Evolutionary conservation across 2,888 invertebrate species (phyloP).

Genomic region (Acrobasis consociella): DNA sequence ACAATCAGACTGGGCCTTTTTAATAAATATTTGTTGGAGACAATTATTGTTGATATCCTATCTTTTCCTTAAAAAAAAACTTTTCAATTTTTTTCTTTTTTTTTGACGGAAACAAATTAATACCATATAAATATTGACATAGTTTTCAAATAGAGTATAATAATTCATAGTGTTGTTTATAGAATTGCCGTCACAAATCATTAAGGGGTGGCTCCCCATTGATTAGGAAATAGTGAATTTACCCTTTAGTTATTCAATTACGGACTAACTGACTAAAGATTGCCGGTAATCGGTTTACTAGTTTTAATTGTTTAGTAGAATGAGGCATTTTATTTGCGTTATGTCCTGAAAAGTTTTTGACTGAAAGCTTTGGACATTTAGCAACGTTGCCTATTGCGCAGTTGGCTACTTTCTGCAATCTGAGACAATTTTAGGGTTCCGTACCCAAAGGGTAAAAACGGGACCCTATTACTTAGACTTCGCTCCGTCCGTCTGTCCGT

Average conservation of each 20-base stretch:
- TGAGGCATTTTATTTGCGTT: neutral
- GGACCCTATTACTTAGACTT: too few relatives aligned
- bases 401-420: too few relatives aligned
- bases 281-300: constrained; percentile 55
- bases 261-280: constrained; percentile 54
- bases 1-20: too few relatives aligned
- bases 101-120: neutral
- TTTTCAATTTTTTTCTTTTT: too few relatives aligned
- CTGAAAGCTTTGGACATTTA: too few relatives aligned
- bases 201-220: constrained; percentile 54
- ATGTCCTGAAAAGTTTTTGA: neutral
- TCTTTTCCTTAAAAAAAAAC: too few relatives aligned
- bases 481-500: too few relatives aligned
- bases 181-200: constrained; percentile 23
- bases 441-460: too few relatives aligned
- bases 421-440: too few relatives aligned
- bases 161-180: constrained; percentile 14
- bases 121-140: neutral
- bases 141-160: neutral
- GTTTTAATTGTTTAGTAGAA: constrained; percentile 30
- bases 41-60: too few relatives aligned
- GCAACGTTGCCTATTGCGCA: too few relatives aligned
- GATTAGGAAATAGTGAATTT: constrained; percentile 80
- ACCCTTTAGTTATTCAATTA: constrained; percentile 64
- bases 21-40: too few relatives aligned